Percentiles rank a stretch among this genome's conserved stretches.
Conservation (phyloP, 2,888 invertebrate genomes). For the Megalurothrips usitatus region DNA sequence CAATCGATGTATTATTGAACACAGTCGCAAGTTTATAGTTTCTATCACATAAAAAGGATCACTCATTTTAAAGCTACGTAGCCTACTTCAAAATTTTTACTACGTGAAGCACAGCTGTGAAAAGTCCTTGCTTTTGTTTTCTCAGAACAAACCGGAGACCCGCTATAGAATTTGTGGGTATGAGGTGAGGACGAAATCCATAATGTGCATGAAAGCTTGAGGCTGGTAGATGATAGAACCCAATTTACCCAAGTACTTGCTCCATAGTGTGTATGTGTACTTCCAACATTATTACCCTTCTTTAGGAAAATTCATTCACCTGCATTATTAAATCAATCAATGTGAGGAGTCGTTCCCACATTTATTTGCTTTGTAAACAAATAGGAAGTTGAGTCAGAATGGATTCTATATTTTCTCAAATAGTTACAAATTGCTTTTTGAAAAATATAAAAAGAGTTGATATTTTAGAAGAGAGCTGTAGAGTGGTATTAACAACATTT, state of each 20-base stretch:
- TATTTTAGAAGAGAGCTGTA: not conserved
- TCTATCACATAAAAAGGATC: no score
- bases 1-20: no score
- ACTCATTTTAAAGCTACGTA: no score
- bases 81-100: not conserved
- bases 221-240: slow-evolving; percentile 18
- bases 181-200: slow-evolving; percentile 15
- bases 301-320: not conserved
- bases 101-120: not conserved
- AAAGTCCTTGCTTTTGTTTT: slow-evolving; percentile 25
- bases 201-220: slow-evolving; percentile 22
- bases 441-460: not conserved
- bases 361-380: not conserved
- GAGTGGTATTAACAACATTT: not conserved
- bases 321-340: not conserved
- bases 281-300: not conserved
- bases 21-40: no score
- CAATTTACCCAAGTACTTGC: slow-evolving; percentile 16
- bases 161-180: slow-evolving; percentile 24
- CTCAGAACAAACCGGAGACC: slow-evolving; percentile 22
- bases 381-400: not conserved
- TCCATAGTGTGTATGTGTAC: slow-evolving; percentile 13
- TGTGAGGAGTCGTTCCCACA: not conserved
- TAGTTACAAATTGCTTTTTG: not conserved
- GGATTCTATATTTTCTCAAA: not conserved